Evolutionary conservation across 2,888 invertebrate genomes (phyloP).

Genomic region (Prosopocoilus inquinatus): DNA sequence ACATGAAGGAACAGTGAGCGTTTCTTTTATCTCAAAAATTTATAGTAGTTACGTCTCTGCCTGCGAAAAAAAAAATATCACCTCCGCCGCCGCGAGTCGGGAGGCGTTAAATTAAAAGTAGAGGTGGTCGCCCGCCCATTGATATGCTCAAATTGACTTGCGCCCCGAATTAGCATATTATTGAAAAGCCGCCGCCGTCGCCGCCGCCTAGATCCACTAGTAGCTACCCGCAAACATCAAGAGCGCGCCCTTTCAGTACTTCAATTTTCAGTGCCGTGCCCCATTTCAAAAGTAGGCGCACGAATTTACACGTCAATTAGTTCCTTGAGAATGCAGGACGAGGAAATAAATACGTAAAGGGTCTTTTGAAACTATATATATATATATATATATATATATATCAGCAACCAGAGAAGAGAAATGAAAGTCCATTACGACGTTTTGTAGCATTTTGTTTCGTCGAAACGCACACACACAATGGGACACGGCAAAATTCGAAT

Average conservation of each 20-base stretch:
- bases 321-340: no score
- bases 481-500: not conserved
- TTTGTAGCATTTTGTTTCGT: not conserved
- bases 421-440: no score
- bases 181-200: conserved; percentile 31
- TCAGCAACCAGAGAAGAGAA: no score
- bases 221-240: conserved; percentile 29
- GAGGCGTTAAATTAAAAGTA: conserved; percentile 8
- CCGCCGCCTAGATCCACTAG: conserved; percentile 25
- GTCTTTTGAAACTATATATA: no score
- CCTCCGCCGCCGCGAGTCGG: not conserved
- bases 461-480: not conserved
- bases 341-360: no score
- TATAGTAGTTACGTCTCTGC: conserved; percentile 13
- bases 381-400: not conserved
- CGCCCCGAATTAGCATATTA: conserved; percentile 40
- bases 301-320: no score
- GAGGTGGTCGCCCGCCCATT: conserved; percentile 34
- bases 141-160: conserved; percentile 37
- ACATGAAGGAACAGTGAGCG: conserved; percentile 20
- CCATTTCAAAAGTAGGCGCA: no score
- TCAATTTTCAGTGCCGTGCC: not conserved
- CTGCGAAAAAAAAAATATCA: not conserved
- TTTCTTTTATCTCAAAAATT: conserved; percentile 24
- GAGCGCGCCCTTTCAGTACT: conserved; percentile 6